Evolutionary conservation across 2,888 invertebrate genomes (phyloP).

Genomic region (Pterostichus niger): DNA sequence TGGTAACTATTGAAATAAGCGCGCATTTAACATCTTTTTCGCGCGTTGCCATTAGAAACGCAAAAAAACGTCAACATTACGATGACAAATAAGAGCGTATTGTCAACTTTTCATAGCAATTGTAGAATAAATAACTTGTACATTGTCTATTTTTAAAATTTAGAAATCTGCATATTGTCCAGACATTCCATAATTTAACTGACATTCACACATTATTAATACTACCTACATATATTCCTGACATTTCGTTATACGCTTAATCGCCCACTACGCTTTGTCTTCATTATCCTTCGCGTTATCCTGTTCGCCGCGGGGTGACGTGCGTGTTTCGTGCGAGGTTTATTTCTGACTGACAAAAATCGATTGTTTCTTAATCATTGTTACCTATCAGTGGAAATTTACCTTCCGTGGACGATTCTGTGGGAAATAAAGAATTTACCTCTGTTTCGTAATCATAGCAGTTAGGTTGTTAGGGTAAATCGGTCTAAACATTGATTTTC

Average conservation of each 20-base stretch:
- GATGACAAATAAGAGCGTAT: too few relatives aligned
- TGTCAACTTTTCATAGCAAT: too few relatives aligned
- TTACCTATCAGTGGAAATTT: conserved; percentile 14
- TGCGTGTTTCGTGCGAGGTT: not conserved
- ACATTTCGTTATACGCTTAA: not conserved
- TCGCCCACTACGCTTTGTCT: not conserved
- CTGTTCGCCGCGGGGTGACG: not conserved
- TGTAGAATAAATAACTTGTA: too few relatives aligned
- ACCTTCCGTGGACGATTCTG: conserved; percentile 8
- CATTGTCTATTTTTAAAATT: too few relatives aligned
- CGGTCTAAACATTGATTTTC: not conserved
- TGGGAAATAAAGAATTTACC: not conserved
- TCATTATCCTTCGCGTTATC: not conserved
- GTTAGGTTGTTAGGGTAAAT: not conserved
- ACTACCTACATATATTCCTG: not conserved
- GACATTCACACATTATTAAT: not conserved
- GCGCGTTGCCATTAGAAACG: too few relatives aligned
- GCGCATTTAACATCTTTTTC: too few relatives aligned
- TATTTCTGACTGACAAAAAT: conserved; percentile 23
- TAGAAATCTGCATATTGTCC: too few relatives aligned
- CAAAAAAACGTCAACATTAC: too few relatives aligned
- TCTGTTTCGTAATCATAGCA: not conserved
- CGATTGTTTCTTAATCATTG: conserved; percentile 13
- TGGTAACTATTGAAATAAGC: too few relatives aligned
- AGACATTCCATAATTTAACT: too few relatives aligned